Percentiles rank a stretch among this genome's conserved stretches.
phyloP scores from a whole-genome alignment of 1,140 invertebrate species.

The Phymorhynchus buccinoides region DNA sequence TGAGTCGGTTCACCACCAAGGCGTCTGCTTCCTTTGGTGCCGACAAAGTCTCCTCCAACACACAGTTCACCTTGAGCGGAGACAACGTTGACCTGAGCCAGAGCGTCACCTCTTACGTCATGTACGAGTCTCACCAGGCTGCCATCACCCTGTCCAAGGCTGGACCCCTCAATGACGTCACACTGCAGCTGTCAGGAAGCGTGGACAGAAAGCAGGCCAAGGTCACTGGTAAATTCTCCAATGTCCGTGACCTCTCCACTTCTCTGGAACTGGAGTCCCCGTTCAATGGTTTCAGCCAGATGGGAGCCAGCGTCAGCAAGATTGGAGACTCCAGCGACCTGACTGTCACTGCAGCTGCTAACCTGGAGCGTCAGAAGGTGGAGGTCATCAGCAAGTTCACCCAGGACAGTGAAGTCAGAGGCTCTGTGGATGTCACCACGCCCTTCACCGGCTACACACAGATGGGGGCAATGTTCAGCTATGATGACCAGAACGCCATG shows the following conservation, averaged over 20 bases:
- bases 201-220: neutral
- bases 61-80: neutral
- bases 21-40: neutral
- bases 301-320: conserved; percentile 3
- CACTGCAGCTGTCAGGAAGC: neutral
- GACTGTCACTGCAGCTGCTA: neutral
- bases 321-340: neutral
- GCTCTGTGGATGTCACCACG: neutral
- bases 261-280: conserved; percentile 16
- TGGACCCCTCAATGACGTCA: conserved; percentile 12
- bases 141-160: conserved; percentile 11
- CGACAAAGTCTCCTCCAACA: neutral
- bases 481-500: conserved; percentile 1
- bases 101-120: neutral
- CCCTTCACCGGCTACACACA: conserved; percentile 10
- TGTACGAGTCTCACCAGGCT: neutral
- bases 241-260: neutral
- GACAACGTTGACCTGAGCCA: conserved; percentile 19
- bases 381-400: conserved; percentile 2
- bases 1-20: conserved; percentile 34
- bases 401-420: neutral
- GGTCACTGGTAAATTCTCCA: neutral
- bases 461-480: neutral
- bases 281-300: conserved; percentile 17
- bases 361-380: conserved; percentile 16